Conservation (phyloP, 2,113 vertebrate genomes). For the Mobula birostris region DNA sequence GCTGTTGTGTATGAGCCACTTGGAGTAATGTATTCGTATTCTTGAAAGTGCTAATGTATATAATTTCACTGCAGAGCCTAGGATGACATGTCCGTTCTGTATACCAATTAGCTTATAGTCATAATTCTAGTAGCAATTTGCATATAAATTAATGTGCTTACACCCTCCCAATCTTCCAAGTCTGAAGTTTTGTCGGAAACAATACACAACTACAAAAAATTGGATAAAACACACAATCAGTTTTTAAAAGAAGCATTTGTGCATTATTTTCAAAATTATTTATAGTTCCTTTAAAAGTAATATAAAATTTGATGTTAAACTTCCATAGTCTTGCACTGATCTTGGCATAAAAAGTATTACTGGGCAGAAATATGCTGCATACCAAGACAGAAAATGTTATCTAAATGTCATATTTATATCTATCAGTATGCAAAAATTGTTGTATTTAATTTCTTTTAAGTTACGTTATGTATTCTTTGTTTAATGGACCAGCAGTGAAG, state of each 20-base stretch:
- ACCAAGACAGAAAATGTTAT: conserved; percentile 55
- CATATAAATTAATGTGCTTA: conserved; percentile 57
- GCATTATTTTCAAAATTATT: conserved; percentile 67
- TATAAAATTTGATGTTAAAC: conserved; percentile 56
- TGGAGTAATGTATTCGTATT: conserved; percentile 72
- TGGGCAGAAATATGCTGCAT: conserved; percentile 39
- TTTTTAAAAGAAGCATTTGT: conserved; percentile 55
- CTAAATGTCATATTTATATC: conserved; percentile 55
- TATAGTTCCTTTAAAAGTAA: conserved; percentile 59
- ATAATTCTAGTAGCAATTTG: conserved; percentile 59
- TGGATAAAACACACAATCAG: conserved; percentile 48
- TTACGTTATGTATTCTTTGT: conserved; percentile 31
- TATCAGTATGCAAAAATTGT: conserved; percentile 38
- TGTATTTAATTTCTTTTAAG: conserved; percentile 32
- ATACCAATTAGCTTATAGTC: conserved; percentile 65
- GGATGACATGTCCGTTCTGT: conserved; percentile 69
- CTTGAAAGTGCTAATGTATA: conserved; percentile 81
- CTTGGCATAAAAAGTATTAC: conserved; percentile 13
- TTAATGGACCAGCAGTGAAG: conserved; percentile 27
- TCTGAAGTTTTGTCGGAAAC: conserved; percentile 50
- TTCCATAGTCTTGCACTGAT: conserved; percentile 46
- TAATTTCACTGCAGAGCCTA: conserved; percentile 66
- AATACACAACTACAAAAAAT: conserved; percentile 39
- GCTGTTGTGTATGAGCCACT: conserved; percentile 67
- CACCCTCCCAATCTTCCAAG: conserved; percentile 50